phyloP scores from a whole-genome alignment of 2,888 invertebrate species.

The Drosophila greeni region DNA sequence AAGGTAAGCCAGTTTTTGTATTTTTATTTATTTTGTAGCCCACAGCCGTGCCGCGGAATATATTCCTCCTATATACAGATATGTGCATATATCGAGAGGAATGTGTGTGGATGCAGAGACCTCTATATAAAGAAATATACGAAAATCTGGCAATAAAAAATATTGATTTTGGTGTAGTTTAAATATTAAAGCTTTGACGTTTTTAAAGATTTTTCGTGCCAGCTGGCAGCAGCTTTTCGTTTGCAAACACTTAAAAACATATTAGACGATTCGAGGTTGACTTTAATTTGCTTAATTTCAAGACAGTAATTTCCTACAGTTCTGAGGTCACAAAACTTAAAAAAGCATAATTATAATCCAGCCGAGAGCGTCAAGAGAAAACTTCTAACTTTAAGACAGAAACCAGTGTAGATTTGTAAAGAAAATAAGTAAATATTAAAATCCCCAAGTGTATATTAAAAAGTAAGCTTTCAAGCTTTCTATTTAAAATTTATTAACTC shows the following conservation, averaged over 20 bases:
- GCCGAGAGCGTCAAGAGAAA: neutral
- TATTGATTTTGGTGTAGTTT: slow-evolving; percentile 2
- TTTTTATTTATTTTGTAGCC: slow-evolving; percentile 46
- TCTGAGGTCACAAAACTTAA: slow-evolving; percentile 3
- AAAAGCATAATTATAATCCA: neutral
- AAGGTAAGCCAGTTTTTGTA: slow-evolving; percentile 71
- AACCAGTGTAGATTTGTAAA: neutral
- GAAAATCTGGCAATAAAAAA: neutral
- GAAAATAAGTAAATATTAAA: neutral
- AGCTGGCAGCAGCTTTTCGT: neutral
- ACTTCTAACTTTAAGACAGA: neutral
- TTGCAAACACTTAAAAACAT: slow-evolving; percentile 6
- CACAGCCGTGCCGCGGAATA: slow-evolving; percentile 47
- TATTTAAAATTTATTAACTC: neutral
- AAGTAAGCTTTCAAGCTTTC: neutral
- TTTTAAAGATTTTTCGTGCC: neutral
- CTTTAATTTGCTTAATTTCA: slow-evolving; percentile 6
- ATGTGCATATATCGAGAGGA: slow-evolving; percentile 12
- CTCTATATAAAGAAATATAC: neutral
- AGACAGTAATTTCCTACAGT: slow-evolving; percentile 4
- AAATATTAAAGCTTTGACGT: neutral
- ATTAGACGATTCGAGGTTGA: slow-evolving; percentile 4
- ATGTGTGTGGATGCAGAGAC: slow-evolving; percentile 25
- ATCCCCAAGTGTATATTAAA: neutral
- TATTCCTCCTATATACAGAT: slow-evolving; percentile 32